Conservation (phyloP, 2,888 invertebrate species). For the Gasteruption jaculator region DNA sequence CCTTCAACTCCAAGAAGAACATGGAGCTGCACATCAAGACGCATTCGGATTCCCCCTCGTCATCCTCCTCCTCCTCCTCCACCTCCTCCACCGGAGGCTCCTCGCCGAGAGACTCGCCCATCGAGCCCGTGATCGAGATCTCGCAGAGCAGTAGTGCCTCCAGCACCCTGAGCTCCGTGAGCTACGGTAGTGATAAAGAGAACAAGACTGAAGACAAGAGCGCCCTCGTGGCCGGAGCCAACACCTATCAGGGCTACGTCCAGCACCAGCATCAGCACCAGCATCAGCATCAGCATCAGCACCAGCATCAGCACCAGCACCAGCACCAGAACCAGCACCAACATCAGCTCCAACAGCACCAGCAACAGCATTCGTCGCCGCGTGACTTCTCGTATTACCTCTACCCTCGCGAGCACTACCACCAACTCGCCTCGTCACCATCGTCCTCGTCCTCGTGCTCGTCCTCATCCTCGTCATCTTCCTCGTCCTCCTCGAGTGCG, state of each 20-base stretch:
- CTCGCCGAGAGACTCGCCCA: conserved; percentile 47
- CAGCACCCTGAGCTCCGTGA: conserved; percentile 43
- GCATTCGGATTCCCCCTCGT: conserved; percentile 57
- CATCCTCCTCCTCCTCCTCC: conserved; percentile 13
- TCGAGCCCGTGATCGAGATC: conserved; percentile 44
- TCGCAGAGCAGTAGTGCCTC: conserved; percentile 36
- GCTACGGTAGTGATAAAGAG: conserved; percentile 35
- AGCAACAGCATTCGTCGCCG: conserved; percentile 28
- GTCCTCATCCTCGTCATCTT: too few species aligned
- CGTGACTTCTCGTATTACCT: conserved; percentile 49
- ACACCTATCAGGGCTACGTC: too few species aligned
- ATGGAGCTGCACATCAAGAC: conserved; percentile 86
- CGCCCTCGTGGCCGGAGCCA: conserved; percentile 13
- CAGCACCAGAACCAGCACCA: too few species aligned
- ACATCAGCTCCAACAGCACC: too few species aligned
- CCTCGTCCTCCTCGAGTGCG: too few species aligned
- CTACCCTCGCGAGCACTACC: conserved; percentile 39
- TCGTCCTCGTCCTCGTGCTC: too few species aligned
- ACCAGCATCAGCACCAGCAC: too few species aligned
- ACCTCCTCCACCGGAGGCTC: conserved; percentile 23
- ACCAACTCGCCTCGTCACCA: too few species aligned
- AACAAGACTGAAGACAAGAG: conserved; percentile 42
- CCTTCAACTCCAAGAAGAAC: conserved; percentile 85
- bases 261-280: too few species aligned
- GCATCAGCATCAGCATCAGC: too few species aligned